Evolutionary conservation across 2,113 vertebrate species (phyloP).

Genomic region (Typhlomys cinereus): DNA sequence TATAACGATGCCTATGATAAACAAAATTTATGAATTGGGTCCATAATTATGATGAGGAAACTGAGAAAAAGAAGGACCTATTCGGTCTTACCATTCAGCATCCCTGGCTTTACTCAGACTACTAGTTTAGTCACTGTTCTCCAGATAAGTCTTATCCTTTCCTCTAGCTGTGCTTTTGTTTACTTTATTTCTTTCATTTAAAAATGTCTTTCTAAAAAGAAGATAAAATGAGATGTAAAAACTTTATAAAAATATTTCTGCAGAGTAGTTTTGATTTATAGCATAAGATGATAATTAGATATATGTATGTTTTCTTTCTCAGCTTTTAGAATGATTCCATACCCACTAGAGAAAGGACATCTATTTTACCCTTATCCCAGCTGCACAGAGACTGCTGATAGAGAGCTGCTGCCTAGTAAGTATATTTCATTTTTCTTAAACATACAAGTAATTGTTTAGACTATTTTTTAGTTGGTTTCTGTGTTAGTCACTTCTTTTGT

Average conservation of each 20-base stretch:
- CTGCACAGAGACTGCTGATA: conserved; percentile 98
- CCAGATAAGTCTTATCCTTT: conserved; percentile 27
- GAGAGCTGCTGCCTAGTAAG: conserved; percentile 97
- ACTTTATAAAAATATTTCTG: conserved; percentile 43
- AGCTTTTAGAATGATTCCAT: conserved; percentile 99
- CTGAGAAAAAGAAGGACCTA: not conserved
- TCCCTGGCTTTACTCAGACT: not conserved
- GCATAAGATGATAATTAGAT: not conserved
- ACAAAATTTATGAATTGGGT: conserved; percentile 18
- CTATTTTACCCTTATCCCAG: conserved; percentile 99
- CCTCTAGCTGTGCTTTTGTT: conserved; percentile 4
- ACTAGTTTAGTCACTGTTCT: conserved; percentile 15
- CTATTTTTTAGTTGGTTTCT: conserved; percentile 30
- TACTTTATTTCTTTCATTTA: conserved; percentile 41
- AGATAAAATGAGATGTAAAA: conserved; percentile 46
- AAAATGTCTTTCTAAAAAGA: conserved; percentile 25
- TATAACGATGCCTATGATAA: conserved; percentile 31
- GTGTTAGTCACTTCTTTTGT: conserved; percentile 16
- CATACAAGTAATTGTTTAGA: conserved; percentile 24
- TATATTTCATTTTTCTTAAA: conserved; percentile 79
- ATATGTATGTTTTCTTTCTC: conserved; percentile 61
- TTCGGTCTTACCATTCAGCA: not conserved
- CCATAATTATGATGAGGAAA: not conserved
- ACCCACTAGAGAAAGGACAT: conserved; percentile 98
- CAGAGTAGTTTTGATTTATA: conserved; percentile 58